A percentile compares a stretch with the other conserved stretches of the same genome.
Conservation (phyloP, 2,797 vertebrate species). For the Acrossocheilus fasciatus region DNA sequence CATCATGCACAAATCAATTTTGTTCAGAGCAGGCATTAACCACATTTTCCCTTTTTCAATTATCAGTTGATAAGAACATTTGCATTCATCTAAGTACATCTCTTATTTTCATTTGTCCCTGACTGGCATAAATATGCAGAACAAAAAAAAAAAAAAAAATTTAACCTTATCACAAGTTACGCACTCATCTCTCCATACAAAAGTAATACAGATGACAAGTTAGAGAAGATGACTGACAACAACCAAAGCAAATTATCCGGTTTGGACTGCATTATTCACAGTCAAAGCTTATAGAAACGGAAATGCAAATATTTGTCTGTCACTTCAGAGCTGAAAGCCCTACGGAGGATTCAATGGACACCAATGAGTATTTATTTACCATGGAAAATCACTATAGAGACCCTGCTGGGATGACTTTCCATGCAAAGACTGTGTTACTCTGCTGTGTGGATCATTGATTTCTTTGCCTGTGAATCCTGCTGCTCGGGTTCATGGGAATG, state of each 20-base stretch:
- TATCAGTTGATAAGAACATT: constrained; percentile 5
- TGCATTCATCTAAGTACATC: constrained; percentile 1
- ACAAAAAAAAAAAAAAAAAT: background rate
- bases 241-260: background rate
- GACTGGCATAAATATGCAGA: background rate
- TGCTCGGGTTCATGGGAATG: constrained; percentile 3
- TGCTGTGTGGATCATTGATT: constrained; percentile 46
- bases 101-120: constrained; percentile 2
- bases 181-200: background rate
- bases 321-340: constrained; percentile 6
- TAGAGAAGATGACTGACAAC: background rate
- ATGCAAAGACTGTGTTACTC: constrained; percentile 22
- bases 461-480: constrained; percentile 24
- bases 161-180: background rate
- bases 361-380: constrained; percentile 24
- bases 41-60: constrained; percentile 25
- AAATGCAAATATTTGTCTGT: constrained; percentile 16
- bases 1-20: constrained; percentile 75
- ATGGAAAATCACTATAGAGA: constrained; percentile 11
- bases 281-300: background rate
- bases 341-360: background rate
- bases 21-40: constrained; percentile 35
- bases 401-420: constrained; percentile 10
- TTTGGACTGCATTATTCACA: background rate
- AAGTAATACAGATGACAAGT: background rate